Evolutionary conservation across 2,113 vertebrate genomes (phyloP), one percentile per base, ranked within the genome.

Genomic region (Kryptolebias marmoratus): DNA sequence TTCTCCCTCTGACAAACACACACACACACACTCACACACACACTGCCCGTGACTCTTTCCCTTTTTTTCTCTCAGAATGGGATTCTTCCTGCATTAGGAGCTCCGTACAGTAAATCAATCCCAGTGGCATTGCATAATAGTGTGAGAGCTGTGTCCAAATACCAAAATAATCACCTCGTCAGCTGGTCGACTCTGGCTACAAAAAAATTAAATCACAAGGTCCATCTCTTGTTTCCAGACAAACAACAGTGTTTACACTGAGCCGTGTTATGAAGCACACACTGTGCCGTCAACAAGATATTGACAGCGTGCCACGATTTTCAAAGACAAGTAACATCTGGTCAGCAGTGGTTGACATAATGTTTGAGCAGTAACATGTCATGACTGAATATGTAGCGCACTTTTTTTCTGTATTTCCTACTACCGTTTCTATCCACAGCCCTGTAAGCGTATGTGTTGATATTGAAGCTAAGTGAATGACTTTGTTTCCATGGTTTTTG

Each of bases 81-180:
- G 68, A 71, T 75, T 68, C 71, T 68, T 79, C 60, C 68, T 16
- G 61, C 2, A 30, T 63, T 82, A 49, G 18, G 8, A 56, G 64
- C 45, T 6, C 30, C 11, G 66, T 85, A 83, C 83, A 88, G 83
- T 87, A 89, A 93, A 90, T 89, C 91, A 90, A 87, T 90, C 80
- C 75, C 64, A 12, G 39, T 45, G 74, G 57, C 50, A 22, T 92
- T 93, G 87, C 86, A 45, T 91, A 91, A 92, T 79, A 72, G 77
- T 80, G 79, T 67, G 64, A 84, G 64, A 71, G 84, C 77, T 2
- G 50, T 60, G 75, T 85, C 87, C 88, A 89, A 89, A 87, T 64
- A 74, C 79, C 82, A 75, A 86, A 90, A 91, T 88, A 91, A 92
- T 89, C 80, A 79, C 78, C 82, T 85, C 73, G 80, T 87, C 78